Conservation (phyloP, 2,888 invertebrate genomes). For the Melolontha melolontha region DNA sequence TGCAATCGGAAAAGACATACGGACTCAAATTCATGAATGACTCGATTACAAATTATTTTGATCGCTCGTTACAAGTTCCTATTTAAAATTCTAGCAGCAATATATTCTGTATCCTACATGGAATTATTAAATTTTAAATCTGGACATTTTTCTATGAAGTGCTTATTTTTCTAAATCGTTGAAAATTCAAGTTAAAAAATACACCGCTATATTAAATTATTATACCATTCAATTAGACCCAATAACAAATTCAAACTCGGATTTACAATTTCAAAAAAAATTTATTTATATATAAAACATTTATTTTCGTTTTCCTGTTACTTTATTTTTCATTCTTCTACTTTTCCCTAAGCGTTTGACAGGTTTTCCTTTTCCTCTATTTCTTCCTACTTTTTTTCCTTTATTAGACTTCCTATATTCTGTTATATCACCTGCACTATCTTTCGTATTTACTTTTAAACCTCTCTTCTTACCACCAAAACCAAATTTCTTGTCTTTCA, state of each 20-base stretch:
- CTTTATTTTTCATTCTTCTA: constrained; percentile 65
- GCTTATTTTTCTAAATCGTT: too few species aligned
- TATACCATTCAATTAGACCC: too few species aligned
- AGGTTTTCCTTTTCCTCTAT: constrained; percentile 44
- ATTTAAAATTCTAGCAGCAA: too few species aligned
- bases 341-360: constrained; percentile 66
- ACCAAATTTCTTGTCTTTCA: constrained; percentile 89
- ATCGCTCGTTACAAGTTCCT: too few species aligned
- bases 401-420: constrained; percentile 65
- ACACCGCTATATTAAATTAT: too few species aligned
- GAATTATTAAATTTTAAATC: too few species aligned
- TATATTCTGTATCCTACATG: too few species aligned
- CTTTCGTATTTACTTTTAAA: constrained; percentile 86
- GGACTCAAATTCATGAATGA: too few species aligned
- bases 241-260: neutral
- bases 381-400: constrained; percentile 49
- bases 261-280: constrained; percentile 1
- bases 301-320: constrained; percentile 58
- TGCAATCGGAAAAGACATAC: too few species aligned
- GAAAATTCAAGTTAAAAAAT: too few species aligned
- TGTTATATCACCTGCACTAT: constrained; percentile 78
- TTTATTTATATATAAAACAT: constrained; percentile 22
- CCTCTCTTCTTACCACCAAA: constrained; percentile 97
- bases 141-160: too few species aligned
- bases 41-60: too few species aligned